Conservation (phyloP, 2,888 invertebrate species). For the Pristionchus japonicus region DNA sequence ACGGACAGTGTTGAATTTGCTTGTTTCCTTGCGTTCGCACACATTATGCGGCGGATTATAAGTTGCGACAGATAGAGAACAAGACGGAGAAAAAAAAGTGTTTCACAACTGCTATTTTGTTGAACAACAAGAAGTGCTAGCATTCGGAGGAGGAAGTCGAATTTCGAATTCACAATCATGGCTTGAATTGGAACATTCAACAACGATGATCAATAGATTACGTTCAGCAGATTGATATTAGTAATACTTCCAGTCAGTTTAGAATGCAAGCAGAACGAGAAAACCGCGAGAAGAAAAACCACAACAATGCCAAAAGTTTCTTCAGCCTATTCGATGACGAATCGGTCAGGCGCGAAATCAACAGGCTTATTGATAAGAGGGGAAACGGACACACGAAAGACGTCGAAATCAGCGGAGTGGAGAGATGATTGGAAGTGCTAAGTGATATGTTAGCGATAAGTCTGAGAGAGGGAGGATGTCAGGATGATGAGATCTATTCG, state of each 20-base stretch:
- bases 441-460: not conserved
- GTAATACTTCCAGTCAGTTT: too few species aligned
- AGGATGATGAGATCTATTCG: not conserved
- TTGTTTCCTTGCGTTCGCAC: not conserved
- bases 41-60: not conserved
- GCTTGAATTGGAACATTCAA: not conserved
- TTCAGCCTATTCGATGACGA: not conserved
- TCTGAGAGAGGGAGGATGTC: not conserved
- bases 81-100: not conserved
- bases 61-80: not conserved
- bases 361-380: conserved; percentile 1
- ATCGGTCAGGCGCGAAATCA: conserved; percentile 21
- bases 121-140: not conserved
- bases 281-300: not conserved
- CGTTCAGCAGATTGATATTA: too few species aligned
- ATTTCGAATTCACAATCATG: not conserved
- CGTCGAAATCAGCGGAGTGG: not conserved
- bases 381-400: not conserved
- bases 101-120: not conserved
- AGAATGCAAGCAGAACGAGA: not conserved
- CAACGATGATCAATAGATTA: not conserved
- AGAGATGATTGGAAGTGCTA: not conserved
- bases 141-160: not conserved
- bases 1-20: not conserved
- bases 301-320: not conserved